A percentile compares a stretch with the other conserved stretches of the same genome.
Evolutionary conservation across 2,113 vertebrate species (phyloP).

Genomic region (Acinonyx jubatus): DNA sequence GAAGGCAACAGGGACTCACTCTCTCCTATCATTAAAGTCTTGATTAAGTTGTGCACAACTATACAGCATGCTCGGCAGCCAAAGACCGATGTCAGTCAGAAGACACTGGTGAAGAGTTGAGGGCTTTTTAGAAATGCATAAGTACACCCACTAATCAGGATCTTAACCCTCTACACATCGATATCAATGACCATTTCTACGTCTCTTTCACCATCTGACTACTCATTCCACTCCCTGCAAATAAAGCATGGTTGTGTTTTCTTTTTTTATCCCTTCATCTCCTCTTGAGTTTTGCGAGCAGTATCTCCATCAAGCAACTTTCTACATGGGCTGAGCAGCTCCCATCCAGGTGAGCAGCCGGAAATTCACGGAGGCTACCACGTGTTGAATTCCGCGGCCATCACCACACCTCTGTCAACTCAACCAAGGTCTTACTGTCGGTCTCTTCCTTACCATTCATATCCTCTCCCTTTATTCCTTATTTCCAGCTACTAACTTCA

Average conservation of each 20-base stretch:
- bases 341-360: background rate
- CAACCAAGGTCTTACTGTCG: background rate
- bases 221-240: background rate
- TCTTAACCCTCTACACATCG: background rate
- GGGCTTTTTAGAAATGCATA: background rate
- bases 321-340: background rate
- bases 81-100: background rate
- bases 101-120: background rate
- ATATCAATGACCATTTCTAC: background rate
- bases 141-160: background rate
- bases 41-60: slow-evolving; percentile 16
- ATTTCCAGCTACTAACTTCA: background rate
- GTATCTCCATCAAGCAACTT: background rate
- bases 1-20: background rate
- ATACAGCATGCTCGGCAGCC: background rate
- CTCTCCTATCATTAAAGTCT: slow-evolving; percentile 34
- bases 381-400: background rate
- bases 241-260: background rate
- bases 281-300: background rate
- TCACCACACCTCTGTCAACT: background rate
- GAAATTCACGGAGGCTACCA: background rate
- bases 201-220: background rate
- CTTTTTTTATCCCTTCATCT: background rate
- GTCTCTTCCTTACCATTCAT: background rate
- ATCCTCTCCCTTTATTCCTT: background rate